Evolutionary conservation across 2,797 vertebrate genomes (phyloP).

Genomic region (Antennarius maculatus): DNA sequence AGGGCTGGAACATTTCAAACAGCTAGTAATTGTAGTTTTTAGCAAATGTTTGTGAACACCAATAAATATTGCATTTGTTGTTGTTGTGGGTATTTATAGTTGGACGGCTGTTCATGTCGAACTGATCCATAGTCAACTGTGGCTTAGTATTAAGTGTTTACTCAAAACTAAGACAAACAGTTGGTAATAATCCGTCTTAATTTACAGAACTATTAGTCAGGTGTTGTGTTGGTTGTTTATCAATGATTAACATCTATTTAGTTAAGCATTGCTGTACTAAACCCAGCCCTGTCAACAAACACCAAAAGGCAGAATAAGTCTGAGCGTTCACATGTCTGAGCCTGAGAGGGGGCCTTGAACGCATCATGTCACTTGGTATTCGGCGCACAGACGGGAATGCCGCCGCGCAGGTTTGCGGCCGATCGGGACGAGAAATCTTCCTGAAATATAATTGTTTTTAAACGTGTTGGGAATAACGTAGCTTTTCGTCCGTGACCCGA

Average conservation of each 20-base stretch:
- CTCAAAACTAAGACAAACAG: too few species aligned
- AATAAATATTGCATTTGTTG: constrained; percentile 1
- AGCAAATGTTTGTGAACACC: constrained; percentile 5
- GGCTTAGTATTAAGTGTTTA: too few species aligned
- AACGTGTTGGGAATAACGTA: constrained; percentile 52
- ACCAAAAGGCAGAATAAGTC: not conserved
- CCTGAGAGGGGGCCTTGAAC: constrained; percentile 44
- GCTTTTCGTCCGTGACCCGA: constrained; percentile 9
- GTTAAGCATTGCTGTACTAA: not conserved
- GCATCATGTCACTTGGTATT: constrained; percentile 43
- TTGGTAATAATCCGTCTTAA: too few species aligned
- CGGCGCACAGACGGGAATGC: constrained; percentile 57
- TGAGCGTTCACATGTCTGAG: not conserved
- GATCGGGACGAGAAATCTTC: constrained; percentile 23
- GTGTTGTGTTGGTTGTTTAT: too few species aligned
- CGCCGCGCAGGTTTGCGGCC: constrained; percentile 56
- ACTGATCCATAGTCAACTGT: too few species aligned
- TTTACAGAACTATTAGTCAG: too few species aligned
- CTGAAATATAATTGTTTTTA: constrained; percentile 44
- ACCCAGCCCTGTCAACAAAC: not conserved
- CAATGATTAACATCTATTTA: not conserved
- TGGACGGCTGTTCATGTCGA: too few species aligned
- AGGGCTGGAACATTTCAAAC: not conserved
- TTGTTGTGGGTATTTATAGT: too few species aligned
- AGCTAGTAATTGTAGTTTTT: not conserved